A percentile compares a stretch with the other conserved stretches of the same genome.
phyloP scores from a whole-genome alignment of 2,888 invertebrate genomes.

The Alitta virens region DNA sequence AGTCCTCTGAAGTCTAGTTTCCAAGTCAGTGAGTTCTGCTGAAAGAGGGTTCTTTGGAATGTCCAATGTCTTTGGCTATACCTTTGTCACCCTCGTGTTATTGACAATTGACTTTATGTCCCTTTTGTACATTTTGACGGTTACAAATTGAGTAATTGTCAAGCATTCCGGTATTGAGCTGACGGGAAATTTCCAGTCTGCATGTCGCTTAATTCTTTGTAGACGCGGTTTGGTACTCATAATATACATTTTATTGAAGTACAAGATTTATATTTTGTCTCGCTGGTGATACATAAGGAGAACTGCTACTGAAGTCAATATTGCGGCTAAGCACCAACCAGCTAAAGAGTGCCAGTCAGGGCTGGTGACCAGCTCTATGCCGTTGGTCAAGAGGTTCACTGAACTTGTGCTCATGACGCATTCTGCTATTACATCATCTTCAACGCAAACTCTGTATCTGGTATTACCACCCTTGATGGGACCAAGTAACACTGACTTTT shows the following conservation, averaged over 20 bases:
- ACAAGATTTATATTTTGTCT: constrained; percentile 25
- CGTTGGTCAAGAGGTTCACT: constrained; percentile 17
- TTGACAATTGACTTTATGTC: too few relatives aligned
- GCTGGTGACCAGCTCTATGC: constrained; percentile 19
- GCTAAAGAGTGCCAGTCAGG: constrained; percentile 25
- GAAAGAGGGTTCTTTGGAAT: too few relatives aligned
- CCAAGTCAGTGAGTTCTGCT: too few relatives aligned
- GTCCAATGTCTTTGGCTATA: too few relatives aligned
- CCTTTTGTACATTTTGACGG: too few relatives aligned
- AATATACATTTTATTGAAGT: constrained; percentile 19
- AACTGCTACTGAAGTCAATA: constrained; percentile 10
- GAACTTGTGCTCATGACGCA: constrained; percentile 5
- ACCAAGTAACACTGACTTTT: constrained; percentile 20
- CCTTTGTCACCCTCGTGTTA: too few relatives aligned
- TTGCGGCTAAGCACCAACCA: constrained; percentile 19
- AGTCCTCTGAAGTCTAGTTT: too few relatives aligned
- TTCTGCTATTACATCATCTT: constrained; percentile 21
- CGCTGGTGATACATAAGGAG: constrained; percentile 25
- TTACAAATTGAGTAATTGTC: too few relatives aligned
- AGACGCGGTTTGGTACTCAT: too few relatives aligned
- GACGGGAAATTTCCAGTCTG: too few relatives aligned
- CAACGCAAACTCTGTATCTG: constrained; percentile 22
- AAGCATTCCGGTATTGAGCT: too few relatives aligned
- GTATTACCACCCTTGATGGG: constrained; percentile 15
- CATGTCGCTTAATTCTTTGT: too few relatives aligned